phyloP scores from a whole-genome alignment of 2,113 vertebrate genomes.

The Columba janthina region DNA sequence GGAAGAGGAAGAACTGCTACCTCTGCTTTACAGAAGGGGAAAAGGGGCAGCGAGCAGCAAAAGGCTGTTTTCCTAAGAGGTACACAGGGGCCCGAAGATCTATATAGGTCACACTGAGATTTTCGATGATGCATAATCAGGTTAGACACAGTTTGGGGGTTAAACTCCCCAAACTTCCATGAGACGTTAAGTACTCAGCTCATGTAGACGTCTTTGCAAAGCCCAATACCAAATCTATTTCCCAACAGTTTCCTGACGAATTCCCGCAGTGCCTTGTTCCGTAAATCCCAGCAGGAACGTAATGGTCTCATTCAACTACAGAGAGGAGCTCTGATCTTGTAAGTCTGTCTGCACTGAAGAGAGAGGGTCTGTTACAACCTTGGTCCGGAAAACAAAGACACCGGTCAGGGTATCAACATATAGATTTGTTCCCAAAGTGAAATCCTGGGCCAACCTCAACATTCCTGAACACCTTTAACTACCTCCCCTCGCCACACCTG shows the following conservation, averaged over 20 bases:
- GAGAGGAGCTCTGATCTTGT: not conserved
- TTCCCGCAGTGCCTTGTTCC: not conserved
- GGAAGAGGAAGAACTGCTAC: not conserved
- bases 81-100: not conserved
- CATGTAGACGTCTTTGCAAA: not conserved
- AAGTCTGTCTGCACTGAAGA: not conserved
- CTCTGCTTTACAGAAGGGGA: not conserved
- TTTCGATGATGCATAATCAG: not conserved
- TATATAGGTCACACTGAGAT: not conserved
- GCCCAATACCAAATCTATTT: not conserved
- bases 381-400: not conserved
- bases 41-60: not conserved
- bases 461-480: not conserved
- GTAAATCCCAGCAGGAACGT: not conserved
- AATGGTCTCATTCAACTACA: not conserved
- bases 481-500: not conserved
- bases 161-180: not conserved
- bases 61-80: not conserved
- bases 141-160: not conserved
- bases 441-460: not conserved
- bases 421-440: not conserved
- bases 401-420: fast-evolving
- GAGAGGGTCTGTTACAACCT: not conserved
- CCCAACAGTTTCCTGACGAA: not conserved
- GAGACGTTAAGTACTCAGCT: not conserved